Base-by-base conservation (phyloP, 35 echinoderm and acorn worm species). In the Anneissia japonica region DNA sequence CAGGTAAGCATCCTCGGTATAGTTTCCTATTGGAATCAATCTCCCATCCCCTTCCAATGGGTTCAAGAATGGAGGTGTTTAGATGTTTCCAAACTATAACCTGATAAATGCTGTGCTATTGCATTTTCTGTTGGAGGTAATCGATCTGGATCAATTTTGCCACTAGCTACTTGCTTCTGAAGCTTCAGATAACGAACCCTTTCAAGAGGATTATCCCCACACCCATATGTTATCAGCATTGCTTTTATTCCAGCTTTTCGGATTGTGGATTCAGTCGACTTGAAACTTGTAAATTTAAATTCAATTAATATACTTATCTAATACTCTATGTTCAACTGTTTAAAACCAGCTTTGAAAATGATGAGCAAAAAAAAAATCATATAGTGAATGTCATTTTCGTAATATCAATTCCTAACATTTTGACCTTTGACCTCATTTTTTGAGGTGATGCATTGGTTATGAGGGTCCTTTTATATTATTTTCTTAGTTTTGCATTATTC, bases 221-320 rank as follows among this genome's bases (percentile, higher is more conserved):
- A 86, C 34, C 83, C 46, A 39, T 86, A 86, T 41, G 89, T 91
- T 21, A 91, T 43, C 37, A 41, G 76, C 37, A 79, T 79, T 10
- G 76, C 76, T 31, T 39, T 36, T 79, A 17, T 3, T 46, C 78
- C 87, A 75, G 85, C 90, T 92, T 36, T 38, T 82, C 26, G 79
- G 83, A 87, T 87, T 77, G n/a, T n/a, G n/a, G n/a, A n/a, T n/a
- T n/a, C n/a, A n/a, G n/a, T n/a, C n/a, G n/a, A n/a, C n/a, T 32
- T 82, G n/a, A 19, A 31, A 87, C 73, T 83, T 87, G 90, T 86
- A 55, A 91, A 91, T 87, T n/a, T n/a, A n/a, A n/a, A n/a, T n/a
- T n/a, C n/a, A n/a, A n/a, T n/a, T n/a, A n/a, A n/a, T n/a, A n/a
- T n/a, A n/a, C n/a, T n/a, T n/a, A n/a, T n/a, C n/a, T n/a, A n/a